Percentiles rank a stretch among this genome's conserved stretches.
phyloP scores from a whole-genome alignment of 1,140 invertebrate species.

The Nylanderia fulva region DNA sequence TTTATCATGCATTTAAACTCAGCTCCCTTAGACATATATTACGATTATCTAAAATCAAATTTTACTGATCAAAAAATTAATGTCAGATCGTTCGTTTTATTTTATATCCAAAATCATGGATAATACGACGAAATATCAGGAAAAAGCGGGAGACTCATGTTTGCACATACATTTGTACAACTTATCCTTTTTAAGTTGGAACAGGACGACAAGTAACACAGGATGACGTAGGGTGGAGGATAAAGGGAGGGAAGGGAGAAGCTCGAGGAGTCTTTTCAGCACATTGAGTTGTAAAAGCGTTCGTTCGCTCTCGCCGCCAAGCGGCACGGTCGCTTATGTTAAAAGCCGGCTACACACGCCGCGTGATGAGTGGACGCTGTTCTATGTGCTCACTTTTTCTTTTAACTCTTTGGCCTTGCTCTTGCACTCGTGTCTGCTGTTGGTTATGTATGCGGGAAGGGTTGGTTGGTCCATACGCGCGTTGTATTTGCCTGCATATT shows the following conservation, averaged over 20 bases:
- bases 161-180: slow-evolving; percentile 57
- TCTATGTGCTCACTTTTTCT: slow-evolving; percentile 81
- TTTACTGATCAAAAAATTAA: background rate
- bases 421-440: slow-evolving; percentile 76
- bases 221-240: slow-evolving; percentile 43
- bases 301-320: slow-evolving; percentile 84
- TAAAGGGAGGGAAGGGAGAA: slow-evolving; percentile 60
- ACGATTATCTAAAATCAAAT: background rate
- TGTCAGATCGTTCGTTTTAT: background rate
- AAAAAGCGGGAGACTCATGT: background rate
- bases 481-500: slow-evolving; percentile 68
- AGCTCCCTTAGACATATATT: too few relatives aligned
- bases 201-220: slow-evolving; percentile 6
- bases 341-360: slow-evolving; percentile 86
- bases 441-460: slow-evolving; percentile 67
- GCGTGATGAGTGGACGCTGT: slow-evolving; percentile 86
- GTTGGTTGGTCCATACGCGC: slow-evolving; percentile 64
- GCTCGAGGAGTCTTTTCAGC: slow-evolving; percentile 77
- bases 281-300: slow-evolving; percentile 86
- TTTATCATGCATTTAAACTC: too few relatives aligned
- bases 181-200: slow-evolving; percentile 46
- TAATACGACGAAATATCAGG: background rate
- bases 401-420: slow-evolving; percentile 81
- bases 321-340: slow-evolving; percentile 85
- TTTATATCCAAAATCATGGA: background rate